These are phyloP conservation scores for Phthorimaea operculella DNA, from an alignment of 1,140 invertebrate genomes.

Conservation along the genomic window DNA sequence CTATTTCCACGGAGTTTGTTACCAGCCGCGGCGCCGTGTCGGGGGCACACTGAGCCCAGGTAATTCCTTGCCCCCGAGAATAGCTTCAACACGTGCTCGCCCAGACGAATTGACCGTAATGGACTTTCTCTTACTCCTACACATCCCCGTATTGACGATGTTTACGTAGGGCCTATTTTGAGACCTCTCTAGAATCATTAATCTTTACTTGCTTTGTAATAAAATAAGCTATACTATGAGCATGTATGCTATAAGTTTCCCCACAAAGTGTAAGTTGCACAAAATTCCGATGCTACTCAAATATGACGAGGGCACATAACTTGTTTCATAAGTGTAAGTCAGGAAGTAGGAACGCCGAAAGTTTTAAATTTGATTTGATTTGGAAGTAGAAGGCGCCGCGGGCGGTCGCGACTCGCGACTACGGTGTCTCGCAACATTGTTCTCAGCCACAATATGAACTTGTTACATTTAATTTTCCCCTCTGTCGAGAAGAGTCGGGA, in stretches of 20 bases:
- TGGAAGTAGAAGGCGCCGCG: neutral
- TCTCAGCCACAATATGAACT: constrained; percentile 1
- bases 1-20: no score
- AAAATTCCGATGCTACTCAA: neutral
- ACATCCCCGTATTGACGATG: no score
- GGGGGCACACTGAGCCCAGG: constrained; percentile 17
- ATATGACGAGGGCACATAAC: neutral
- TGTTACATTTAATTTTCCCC: constrained; percentile 8
- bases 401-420: neutral
- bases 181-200: no score
- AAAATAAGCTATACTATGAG: no score
- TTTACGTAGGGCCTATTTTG: no score
- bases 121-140: constrained; percentile 26
- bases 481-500: neutral
- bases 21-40: no score
- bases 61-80: constrained; percentile 57
- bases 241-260: no score
- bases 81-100: constrained; percentile 53
- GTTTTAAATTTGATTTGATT: constrained; percentile 1
- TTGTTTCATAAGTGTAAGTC: neutral
- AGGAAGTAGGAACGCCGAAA: neutral
- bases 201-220: no score
- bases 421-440: neutral
- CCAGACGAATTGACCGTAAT: constrained; percentile 52
- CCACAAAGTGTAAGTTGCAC: no score